Conservation (phyloP, 2,888 invertebrate species). For the Spisula solida region DNA sequence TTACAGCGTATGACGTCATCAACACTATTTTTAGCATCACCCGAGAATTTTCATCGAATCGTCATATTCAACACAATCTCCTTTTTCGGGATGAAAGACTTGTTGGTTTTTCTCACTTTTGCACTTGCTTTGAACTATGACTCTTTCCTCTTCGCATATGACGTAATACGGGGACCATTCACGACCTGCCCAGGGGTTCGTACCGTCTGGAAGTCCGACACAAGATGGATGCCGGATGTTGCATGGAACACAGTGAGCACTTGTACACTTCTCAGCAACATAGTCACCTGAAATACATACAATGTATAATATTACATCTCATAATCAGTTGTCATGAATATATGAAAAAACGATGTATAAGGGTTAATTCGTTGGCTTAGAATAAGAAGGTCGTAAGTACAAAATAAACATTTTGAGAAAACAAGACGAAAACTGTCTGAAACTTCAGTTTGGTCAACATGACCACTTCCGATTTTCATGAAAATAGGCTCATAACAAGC, state of each 20-base stretch:
- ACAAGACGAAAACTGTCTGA: too few species aligned
- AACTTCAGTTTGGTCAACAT: too few species aligned
- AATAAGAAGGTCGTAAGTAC: too few species aligned
- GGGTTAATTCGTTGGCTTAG: too few species aligned
- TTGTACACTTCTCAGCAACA: slow-evolving; percentile 44
- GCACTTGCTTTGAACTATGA: slow-evolving; percentile 43
- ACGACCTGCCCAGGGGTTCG: slow-evolving; percentile 54
- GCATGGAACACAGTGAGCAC: slow-evolving; percentile 54
- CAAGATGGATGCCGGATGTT: slow-evolving; percentile 55
- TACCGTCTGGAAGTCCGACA: slow-evolving; percentile 57
- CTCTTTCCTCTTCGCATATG: slow-evolving; percentile 54
- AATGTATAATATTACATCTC: not conserved
- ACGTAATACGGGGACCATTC: slow-evolving; percentile 62
- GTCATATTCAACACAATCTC: slow-evolving; percentile 49
- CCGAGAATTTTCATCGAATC: slow-evolving; percentile 21
- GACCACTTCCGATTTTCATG: too few species aligned
- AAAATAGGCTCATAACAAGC: too few species aligned
- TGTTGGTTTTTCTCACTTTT: slow-evolving; percentile 43
- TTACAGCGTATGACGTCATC: not conserved
- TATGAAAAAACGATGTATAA: too few species aligned
- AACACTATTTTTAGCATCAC: not conserved
- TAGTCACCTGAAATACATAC: slow-evolving; percentile 50
- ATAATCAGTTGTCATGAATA: too few species aligned
- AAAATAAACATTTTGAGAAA: too few species aligned
- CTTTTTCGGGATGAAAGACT: slow-evolving; percentile 51